Conservation (phyloP, 2,888 invertebrate species). For the Parelbella ahira region DNA sequence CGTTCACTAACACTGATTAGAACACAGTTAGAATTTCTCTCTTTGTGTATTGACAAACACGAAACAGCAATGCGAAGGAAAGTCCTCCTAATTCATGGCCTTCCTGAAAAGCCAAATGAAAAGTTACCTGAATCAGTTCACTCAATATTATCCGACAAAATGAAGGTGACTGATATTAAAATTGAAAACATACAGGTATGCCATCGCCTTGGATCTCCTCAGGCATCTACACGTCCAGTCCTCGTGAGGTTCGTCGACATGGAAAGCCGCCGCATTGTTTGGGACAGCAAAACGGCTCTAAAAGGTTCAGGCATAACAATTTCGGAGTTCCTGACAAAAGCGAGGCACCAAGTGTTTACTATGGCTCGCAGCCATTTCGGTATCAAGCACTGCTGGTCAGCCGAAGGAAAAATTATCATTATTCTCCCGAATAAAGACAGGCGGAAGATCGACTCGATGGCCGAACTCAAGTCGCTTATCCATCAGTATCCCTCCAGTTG, state of each 20-base stretch:
- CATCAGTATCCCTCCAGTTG: neutral
- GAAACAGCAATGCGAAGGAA: neutral
- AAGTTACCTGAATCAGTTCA: neutral
- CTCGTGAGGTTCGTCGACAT: neutral
- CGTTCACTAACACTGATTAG: neutral
- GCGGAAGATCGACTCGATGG: neutral
- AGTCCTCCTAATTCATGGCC: neutral
- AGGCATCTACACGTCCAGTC: neutral
- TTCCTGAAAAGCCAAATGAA: neutral
- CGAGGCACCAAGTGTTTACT: neutral
- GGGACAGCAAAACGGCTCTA: neutral
- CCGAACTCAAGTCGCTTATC: neutral
- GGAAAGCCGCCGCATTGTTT: neutral
- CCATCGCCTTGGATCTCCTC: neutral
- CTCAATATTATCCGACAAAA: neutral
- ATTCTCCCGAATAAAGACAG: neutral
- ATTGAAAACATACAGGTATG: neutral
- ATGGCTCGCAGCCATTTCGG: neutral
- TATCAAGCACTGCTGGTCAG: neutral
- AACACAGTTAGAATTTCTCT: neutral
- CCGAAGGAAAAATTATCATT: neutral
- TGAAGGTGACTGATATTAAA: neutral
- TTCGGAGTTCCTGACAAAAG: neutral
- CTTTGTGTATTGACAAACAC: neutral
- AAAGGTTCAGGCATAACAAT: conserved; percentile 3